phyloP scores from a whole-genome alignment of 2,888 invertebrate genomes.

The Pogonocherus hispidulus region DNA sequence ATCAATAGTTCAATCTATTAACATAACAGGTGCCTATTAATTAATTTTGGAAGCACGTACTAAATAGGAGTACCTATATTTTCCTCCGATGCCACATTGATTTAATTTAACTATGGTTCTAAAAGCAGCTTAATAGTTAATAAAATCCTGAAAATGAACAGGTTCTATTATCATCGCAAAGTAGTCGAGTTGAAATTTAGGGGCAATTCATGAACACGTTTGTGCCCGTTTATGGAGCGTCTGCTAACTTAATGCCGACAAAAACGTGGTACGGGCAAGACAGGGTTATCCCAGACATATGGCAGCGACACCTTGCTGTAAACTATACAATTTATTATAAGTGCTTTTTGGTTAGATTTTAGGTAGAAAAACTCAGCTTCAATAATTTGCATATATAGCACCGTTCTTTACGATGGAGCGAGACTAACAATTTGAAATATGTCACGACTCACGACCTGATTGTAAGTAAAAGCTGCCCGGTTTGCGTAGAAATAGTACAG shows the following conservation, averaged over 20 bases:
- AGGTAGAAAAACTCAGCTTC: slow-evolving; percentile 61
- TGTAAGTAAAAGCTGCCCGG: slow-evolving; percentile 44
- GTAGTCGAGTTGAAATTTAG: slow-evolving; percentile 50
- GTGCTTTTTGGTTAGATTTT: slow-evolving; percentile 52
- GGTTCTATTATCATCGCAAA: slow-evolving; percentile 40
- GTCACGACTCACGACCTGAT: slow-evolving; percentile 50
- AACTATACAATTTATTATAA: slow-evolving; percentile 62
- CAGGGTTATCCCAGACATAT: slow-evolving; percentile 60
- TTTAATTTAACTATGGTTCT: slow-evolving; percentile 9
- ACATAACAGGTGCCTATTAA: too few species aligned
- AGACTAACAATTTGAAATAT: slow-evolving; percentile 53
- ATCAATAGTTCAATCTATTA: too few species aligned
- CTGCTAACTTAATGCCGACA: slow-evolving; percentile 59
- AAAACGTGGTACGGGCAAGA: slow-evolving; percentile 57
- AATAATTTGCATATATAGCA: slow-evolving; percentile 64
- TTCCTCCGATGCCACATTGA: slow-evolving; percentile 11
- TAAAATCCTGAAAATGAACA: slow-evolving; percentile 19
- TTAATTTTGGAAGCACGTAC: slow-evolving; percentile 23
- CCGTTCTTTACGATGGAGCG: slow-evolving; percentile 57
- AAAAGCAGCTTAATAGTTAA: slow-evolving; percentile 19
- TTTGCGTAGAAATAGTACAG: slow-evolving; percentile 38
- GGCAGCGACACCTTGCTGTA: slow-evolving; percentile 60
- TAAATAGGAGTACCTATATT: slow-evolving; percentile 30
- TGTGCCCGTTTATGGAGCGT: slow-evolving; percentile 48
- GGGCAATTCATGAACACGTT: slow-evolving; percentile 48